phyloP scores from a whole-genome alignment of 2,113 vertebrate genomes.

The Nesoenas mayeri region DNA sequence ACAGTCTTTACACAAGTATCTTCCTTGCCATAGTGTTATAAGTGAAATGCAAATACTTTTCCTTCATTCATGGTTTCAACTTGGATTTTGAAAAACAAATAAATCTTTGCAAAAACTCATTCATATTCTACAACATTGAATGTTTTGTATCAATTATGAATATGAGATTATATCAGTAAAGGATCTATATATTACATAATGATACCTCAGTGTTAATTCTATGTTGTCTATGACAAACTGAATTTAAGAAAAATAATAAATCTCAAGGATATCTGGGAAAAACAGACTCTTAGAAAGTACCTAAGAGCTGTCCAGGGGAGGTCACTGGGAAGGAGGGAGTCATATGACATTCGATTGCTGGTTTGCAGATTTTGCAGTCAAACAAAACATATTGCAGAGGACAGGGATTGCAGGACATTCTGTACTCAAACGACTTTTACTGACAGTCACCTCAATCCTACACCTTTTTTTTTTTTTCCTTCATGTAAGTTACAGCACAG shows the following conservation, averaged over 20 bases:
- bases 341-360: no score
- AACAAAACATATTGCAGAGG: background rate
- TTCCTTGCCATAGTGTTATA: background rate
- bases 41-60: background rate
- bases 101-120: background rate
- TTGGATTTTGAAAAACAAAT: background rate
- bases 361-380: background rate
- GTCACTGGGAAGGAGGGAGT: background rate
- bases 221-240: background rate
- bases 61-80: background rate
- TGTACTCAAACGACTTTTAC: background rate
- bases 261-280: background rate
- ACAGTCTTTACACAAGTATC: background rate
- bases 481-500: background rate
- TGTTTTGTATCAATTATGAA: background rate
- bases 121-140: background rate
- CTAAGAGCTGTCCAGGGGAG: background rate
- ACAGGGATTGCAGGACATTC: background rate
- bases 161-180: background rate
- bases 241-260: background rate
- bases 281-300: background rate
- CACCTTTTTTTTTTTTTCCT: background rate
- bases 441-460: background rate
- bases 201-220: background rate
- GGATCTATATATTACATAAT: background rate